Evolutionary conservation across 2,797 vertebrate species (phyloP).

Genomic region (Hirundo rustica): DNA sequence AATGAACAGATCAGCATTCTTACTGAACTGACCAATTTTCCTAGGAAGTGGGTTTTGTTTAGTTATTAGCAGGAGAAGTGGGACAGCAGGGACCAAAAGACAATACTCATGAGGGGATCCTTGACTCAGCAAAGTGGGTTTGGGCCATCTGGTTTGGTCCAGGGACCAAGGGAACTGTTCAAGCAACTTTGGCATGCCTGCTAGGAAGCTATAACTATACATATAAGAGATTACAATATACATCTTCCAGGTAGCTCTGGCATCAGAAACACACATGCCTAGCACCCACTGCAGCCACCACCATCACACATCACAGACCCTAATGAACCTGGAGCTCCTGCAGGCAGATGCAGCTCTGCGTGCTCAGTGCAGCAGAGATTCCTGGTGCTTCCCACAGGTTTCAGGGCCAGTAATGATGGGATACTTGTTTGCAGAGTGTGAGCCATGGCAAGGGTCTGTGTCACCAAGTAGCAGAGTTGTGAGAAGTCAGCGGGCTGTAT

Average conservation of each 20-base stretch:
- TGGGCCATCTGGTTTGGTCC: not conserved
- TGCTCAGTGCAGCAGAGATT: rapidly evolving
- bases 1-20: not conserved
- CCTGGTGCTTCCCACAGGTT: not conserved
- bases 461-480: not conserved
- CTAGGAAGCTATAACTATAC: not conserved
- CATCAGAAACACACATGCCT: not conserved
- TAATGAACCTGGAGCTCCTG: not conserved
- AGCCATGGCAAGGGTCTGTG: not conserved
- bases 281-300: not conserved
- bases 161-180: not conserved
- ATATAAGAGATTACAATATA: not conserved
- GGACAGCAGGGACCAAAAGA: not conserved
- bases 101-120: not conserved
- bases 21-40: not conserved
- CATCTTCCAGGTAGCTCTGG: not conserved
- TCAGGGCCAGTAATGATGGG: not conserved
- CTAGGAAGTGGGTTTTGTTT: not conserved
- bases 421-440: rapidly evolving
- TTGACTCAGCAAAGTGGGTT: not conserved
- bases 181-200: not conserved
- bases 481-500: not conserved
- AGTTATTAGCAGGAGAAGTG: not conserved
- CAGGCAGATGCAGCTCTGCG: not conserved
- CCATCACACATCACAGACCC: too few species aligned